phyloP scores from a whole-genome alignment of 2,888 invertebrate genomes.

The Himalopsyche anomala region DNA sequence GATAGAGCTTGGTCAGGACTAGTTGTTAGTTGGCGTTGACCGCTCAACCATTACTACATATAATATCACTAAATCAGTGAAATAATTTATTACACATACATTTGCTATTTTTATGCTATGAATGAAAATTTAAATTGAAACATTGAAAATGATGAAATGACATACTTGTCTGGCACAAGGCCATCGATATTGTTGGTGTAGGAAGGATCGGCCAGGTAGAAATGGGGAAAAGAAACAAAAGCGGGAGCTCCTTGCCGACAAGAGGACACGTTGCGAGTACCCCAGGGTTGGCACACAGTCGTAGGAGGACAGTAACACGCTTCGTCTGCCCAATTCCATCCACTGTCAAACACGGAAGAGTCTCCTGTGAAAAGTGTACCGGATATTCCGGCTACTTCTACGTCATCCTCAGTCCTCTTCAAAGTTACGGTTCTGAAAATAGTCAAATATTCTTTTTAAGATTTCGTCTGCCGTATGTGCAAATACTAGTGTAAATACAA shows the following conservation, averaged over 20 bases:
- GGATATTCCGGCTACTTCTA: conserved; percentile 76
- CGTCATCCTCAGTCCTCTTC: conserved; percentile 57
- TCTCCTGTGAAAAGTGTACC: conserved; percentile 77
- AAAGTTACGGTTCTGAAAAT: conserved; percentile 66
- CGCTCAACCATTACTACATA: too few relatives aligned
- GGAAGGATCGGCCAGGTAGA: conserved; percentile 83
- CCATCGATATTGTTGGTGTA: conserved; percentile 82
- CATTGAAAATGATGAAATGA: conserved; percentile 54
- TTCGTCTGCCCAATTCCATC: conserved; percentile 77
- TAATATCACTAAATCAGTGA: neutral
- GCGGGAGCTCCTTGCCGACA: conserved; percentile 90
- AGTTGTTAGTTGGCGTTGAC: too few relatives aligned
- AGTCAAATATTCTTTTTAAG: neutral
- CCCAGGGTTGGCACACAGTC: conserved; percentile 75
- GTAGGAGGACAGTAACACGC: conserved; percentile 82
- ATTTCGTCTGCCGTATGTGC: neutral
- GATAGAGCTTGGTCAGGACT: too few relatives aligned
- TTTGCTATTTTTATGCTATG: neutral
- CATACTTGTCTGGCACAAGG: conserved; percentile 79
- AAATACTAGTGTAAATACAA: neutral
- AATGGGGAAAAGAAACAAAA: conserved; percentile 89
- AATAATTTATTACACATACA: neutral
- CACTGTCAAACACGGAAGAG: conserved; percentile 84
- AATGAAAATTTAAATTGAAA: conserved; percentile 6
- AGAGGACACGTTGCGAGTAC: conserved; percentile 83